Evolutionary conservation across 2,888 invertebrate species (phyloP).

Genomic region (Sthenelais limicola): DNA sequence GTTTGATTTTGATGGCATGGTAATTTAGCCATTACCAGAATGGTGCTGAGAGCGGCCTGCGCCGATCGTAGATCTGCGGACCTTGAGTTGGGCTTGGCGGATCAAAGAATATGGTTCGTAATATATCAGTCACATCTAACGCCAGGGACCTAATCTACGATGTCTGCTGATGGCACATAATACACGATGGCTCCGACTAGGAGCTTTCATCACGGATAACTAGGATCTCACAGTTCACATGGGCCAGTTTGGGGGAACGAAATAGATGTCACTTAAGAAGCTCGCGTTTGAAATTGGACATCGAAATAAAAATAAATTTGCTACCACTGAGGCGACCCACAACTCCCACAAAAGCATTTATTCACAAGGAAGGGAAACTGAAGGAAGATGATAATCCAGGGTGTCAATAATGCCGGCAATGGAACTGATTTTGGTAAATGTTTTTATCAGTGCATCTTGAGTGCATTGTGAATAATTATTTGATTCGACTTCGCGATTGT

Average conservation of each 20-base stretch:
- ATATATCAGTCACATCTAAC: conserved; percentile 38
- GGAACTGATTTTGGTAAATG: no score
- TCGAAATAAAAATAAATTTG: no score
- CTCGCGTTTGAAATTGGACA: no score
- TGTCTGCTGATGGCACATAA: background rate
- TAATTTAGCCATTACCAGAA: background rate
- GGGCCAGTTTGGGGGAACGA: conserved; percentile 1
- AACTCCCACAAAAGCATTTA: no score
- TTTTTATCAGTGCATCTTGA: no score
- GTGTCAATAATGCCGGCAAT: no score
- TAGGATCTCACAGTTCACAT: background rate
- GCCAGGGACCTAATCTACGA: conserved; percentile 9
- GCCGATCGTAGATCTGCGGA: conserved; percentile 17
- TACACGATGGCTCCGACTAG: conserved; percentile 18
- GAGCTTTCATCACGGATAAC: conserved; percentile 12
- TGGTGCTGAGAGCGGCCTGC: background rate
- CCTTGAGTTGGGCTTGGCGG: conserved; percentile 12
- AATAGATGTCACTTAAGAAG: no score
- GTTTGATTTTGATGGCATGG: conserved; percentile 14
- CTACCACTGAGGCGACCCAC: no score
- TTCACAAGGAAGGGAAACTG: no score
- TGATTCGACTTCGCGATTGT: no score
- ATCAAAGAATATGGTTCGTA: conserved; percentile 8
- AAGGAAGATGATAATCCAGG: no score
- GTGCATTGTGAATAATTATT: no score